Percentiles rank a stretch among this genome's conserved stretches.
These are phyloP conservation scores for Eupleurogrammus muticus DNA, from an alignment of 2,797 vertebrate genomes.

Conservation along the genomic window DNA sequence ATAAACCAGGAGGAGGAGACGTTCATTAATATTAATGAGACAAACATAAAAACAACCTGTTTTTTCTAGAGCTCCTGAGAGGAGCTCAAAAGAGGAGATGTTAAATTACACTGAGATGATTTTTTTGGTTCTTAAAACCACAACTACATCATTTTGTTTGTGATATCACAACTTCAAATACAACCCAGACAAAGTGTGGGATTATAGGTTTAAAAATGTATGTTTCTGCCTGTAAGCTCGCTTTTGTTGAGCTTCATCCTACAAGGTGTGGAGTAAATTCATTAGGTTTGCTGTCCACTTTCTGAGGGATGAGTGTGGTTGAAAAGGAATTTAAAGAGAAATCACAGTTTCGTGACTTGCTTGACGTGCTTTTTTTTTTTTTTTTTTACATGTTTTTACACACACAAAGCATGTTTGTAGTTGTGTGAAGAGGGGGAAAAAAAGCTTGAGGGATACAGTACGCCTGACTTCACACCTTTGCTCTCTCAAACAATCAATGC, in stretches of 20 bases:
- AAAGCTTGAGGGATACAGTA: not conserved
- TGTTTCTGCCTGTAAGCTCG: constrained; percentile 1
- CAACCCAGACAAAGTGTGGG: too few species aligned
- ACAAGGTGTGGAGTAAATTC: not conserved
- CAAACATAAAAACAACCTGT: too few species aligned
- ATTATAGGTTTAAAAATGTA: not conserved
- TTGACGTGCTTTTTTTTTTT: not conserved
- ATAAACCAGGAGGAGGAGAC: too few species aligned
- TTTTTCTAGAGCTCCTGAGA: too few species aligned
- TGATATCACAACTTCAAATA: too few species aligned
- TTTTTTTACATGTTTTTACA: not conserved
- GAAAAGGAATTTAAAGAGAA: not conserved
- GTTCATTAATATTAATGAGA: too few species aligned
- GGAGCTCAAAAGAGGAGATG: too few species aligned
- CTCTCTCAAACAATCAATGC: not conserved
- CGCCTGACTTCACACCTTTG: not conserved
- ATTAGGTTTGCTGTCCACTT: not conserved
- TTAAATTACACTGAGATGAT: too few species aligned
- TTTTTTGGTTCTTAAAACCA: too few species aligned
- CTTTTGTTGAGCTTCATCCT: not conserved
- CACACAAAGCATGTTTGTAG: not conserved
- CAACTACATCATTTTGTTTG: too few species aligned
- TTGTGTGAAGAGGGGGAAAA: not conserved
- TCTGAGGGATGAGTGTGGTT: not conserved
- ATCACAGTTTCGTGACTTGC: not conserved